phyloP scores from a whole-genome alignment of 1,140 invertebrate genomes.

The Subanguina moxae region DNA sequence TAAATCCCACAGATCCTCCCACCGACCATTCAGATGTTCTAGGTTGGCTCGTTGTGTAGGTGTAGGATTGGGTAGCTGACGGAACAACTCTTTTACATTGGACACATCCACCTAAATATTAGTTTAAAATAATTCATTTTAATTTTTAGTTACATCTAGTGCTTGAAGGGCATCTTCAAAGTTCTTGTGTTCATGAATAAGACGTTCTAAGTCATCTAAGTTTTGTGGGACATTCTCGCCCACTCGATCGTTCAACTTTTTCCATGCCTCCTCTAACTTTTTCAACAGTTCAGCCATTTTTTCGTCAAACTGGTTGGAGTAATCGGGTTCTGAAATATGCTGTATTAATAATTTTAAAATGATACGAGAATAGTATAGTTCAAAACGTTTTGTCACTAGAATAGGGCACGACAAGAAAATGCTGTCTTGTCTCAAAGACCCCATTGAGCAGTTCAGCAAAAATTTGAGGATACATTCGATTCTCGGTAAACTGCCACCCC shows the following conservation, averaged over 20 bases:
- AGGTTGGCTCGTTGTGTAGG: slow-evolving; percentile 79
- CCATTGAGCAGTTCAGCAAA: too few species aligned
- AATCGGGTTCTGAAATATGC: slow-evolving; percentile 75
- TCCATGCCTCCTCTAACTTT: slow-evolving; percentile 77
- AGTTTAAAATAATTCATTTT: too few species aligned
- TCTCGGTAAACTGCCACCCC: too few species aligned
- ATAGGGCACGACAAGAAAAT: too few species aligned
- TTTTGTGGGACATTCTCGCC: slow-evolving; percentile 76
- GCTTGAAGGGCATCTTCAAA: slow-evolving; percentile 64
- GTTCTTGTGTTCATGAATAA: slow-evolving; percentile 78
- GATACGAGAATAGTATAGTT: too few species aligned
- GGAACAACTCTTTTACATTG: slow-evolving; percentile 61
- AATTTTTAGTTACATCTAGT: too few species aligned
- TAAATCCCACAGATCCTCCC: slow-evolving; percentile 81
- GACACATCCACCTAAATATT: slow-evolving; percentile 75
- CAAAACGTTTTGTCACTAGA: too few species aligned
- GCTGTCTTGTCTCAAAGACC: too few species aligned
- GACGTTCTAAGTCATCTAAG: slow-evolving; percentile 76
- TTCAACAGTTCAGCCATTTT: slow-evolving; percentile 75
- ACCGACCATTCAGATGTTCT: slow-evolving; percentile 80
- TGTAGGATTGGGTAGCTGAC: slow-evolving; percentile 68
- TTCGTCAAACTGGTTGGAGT: slow-evolving; percentile 79
- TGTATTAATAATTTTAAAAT: too few species aligned
- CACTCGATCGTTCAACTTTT: slow-evolving; percentile 74
- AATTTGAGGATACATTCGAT: too few species aligned